Percentiles rank a stretch among this genome's conserved stretches.
Evolutionary conservation across 2,797 vertebrate genomes (phyloP).

Genomic region (Ctenochaetus hawaiiensis): DNA sequence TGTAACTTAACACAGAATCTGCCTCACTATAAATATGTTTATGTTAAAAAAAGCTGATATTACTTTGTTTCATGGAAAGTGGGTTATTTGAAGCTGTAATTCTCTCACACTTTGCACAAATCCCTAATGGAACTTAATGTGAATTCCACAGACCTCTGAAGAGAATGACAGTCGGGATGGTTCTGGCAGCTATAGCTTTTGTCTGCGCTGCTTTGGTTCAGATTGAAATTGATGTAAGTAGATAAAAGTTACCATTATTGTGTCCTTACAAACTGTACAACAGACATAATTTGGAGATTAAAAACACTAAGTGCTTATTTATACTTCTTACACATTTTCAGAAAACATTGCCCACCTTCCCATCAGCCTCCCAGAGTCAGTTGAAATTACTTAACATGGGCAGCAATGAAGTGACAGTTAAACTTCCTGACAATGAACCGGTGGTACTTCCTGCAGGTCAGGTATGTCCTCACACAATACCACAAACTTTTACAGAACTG

Average conservation of each 20-base stretch:
- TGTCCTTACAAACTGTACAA: not conserved
- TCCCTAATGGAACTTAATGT: slow-evolving; percentile 21
- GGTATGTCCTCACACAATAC: slow-evolving; percentile 57
- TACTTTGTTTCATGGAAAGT: not conserved
- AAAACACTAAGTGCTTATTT: not conserved
- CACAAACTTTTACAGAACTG: not conserved
- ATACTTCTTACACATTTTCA: slow-evolving; percentile 63
- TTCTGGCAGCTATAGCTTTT: slow-evolving; percentile 92
- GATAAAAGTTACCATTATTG: not conserved
- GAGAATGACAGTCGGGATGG: slow-evolving; percentile 96
- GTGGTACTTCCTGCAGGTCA: slow-evolving; percentile 57
- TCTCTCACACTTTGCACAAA: not conserved
- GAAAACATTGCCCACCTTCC: slow-evolving; percentile 92
- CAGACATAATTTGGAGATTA: not conserved
- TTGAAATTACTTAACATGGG: slow-evolving; percentile 90
- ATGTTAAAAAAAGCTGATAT: not conserved
- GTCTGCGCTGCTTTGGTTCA: slow-evolving; percentile 91
- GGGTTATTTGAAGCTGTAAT: not conserved
- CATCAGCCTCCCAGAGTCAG: slow-evolving; percentile 85
- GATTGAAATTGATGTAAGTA: slow-evolving; percentile 94
- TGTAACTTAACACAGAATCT: not conserved
- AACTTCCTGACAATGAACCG: slow-evolving; percentile 1
- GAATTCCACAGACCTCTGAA: slow-evolving; percentile 88
- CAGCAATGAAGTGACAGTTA: slow-evolving; percentile 53
- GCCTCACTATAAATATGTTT: not conserved